Evolutionary conservation across 2,113 vertebrate species (phyloP).

Genomic region (rabbit (Oryctolagus cuniculus)): mOryCun1.1 NC_091436.1:167042501-167043000

Average conservation of each 20-base stretch:
- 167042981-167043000: background rate
- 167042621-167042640: too few species aligned
- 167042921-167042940: background rate
- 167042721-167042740: background rate
- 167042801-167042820: background rate
- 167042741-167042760: background rate
- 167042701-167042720: background rate
- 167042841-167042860: background rate
- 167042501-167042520: too few species aligned
- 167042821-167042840: accelerated
- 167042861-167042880: background rate
- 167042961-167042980: background rate
- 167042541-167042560: too few species aligned
- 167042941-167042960: background rate
- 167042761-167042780: background rate
- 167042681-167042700: background rate
- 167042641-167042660: too few species aligned
- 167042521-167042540: too few species aligned
- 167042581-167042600: too few species aligned
- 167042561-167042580: too few species aligned
- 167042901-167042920: background rate
- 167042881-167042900: background rate
- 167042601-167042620: too few species aligned
- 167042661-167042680: background rate
- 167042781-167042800: background rate